Base-by-base conservation (phyloP, 2,888 invertebrate species). In the Polyommatus icarus region DNA sequence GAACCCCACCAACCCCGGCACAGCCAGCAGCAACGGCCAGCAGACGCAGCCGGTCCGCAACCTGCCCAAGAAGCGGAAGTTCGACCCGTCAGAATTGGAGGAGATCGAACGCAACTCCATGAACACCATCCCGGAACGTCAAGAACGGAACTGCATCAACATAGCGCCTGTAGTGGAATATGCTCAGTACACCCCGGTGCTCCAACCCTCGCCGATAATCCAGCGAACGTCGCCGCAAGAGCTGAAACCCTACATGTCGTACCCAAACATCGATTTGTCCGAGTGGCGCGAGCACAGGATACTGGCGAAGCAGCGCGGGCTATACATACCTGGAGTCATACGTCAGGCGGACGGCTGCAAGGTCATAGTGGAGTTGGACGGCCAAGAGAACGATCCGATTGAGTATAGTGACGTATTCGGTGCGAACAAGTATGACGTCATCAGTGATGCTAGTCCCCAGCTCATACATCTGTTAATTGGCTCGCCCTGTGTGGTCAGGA, bases 221-320 rank as follows among this genome's bases (percentile, higher is more conserved):
- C 91, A 91, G 77, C 93, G 93, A 71, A 93, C 94, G 1, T 95
- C 95, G 1, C 95, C 95, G 79, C 94, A 95, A 61, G 95, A 95
- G 59, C 90, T 95, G 61, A 95, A 95, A 80, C 83, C 87, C 2
- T 91, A 87, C 73, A 83, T 90, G 46, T 87, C 87, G 81, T 96
- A 95, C 86, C 95, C 96, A 18, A 94, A 95, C 84, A 95, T 99
- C 82, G 98, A 99, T 93, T 95, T 99, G 83, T 97, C 96, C 85
- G 99, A 99, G 91, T 99, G 99, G 99, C 96, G 96, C 83, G 97
- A 98, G 86, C 98, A 98, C 88, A 95, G 99, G 84, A 98, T 99
- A 79, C 94, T 99, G 84, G 99, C 99, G 71, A 97, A 97, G 88
- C 96, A 96, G 86, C 96, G 97, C 82, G 96, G 96, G 80, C 95